Evolutionary conservation across 2,113 vertebrate genomes (phyloP).

Genomic region (Saccopteryx leptura): DNA sequence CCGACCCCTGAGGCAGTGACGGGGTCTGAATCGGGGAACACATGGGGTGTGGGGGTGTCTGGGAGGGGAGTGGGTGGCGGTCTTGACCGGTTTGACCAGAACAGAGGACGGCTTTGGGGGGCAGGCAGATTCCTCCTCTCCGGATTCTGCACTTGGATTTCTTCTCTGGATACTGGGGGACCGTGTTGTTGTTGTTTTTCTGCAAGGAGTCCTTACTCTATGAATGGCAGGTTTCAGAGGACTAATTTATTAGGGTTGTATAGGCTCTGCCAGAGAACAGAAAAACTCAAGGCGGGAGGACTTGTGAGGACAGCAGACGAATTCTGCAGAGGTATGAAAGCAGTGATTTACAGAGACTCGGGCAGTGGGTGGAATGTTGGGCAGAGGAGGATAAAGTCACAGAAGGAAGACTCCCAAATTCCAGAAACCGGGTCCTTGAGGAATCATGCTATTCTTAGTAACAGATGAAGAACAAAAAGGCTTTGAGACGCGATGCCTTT

Average conservation of each 20-base stretch:
- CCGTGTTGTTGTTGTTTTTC: neutral
- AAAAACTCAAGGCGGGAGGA: neutral
- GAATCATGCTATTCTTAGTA: neutral
- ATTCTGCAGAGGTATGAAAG: neutral
- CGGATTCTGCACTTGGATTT: neutral
- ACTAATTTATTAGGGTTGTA: neutral
- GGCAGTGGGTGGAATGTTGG: neutral
- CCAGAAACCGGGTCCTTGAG: neutral
- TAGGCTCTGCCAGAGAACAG: neutral
- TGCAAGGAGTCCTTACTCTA: neutral
- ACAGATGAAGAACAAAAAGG: slow-evolving; percentile 61
- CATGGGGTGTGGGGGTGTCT: neutral
- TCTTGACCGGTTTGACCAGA: neutral
- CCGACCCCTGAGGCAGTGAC: neutral
- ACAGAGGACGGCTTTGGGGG: neutral
- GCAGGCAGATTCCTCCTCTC: neutral
- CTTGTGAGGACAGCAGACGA: too few relatives aligned
- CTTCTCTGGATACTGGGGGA: neutral
- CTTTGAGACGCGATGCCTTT: slow-evolving; percentile 65
- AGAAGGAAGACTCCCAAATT: neutral
- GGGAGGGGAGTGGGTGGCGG: too few relatives aligned
- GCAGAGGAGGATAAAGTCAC: neutral
- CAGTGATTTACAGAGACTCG: neutral
- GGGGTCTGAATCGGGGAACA: neutral
- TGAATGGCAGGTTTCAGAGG: neutral